Evolutionary conservation across 2,888 invertebrate species (phyloP), one percentile per base, ranked within the genome.

Genomic region (Acanthococcus lagerstroemiae): DNA sequence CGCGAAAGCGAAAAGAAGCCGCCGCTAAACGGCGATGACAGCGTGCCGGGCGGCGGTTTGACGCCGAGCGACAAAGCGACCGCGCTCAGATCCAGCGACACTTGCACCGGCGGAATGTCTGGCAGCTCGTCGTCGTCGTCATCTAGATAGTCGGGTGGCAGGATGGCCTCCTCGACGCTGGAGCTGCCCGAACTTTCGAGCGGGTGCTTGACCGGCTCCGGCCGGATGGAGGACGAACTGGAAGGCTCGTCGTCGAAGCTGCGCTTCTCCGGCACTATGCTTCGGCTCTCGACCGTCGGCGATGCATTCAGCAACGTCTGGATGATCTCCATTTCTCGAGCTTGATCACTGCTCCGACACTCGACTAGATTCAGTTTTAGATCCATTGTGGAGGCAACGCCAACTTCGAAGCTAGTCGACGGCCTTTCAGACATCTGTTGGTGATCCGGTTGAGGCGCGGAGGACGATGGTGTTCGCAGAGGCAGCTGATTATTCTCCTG

Each of bases 151-250:
- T 78, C 80, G 55, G 86, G 84, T 9, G 88, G 86, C 72, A 87
- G 83, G 81, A 88, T 85, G 5, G 86, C 87, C 74, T 91, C 90
- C 75, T 91, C 91, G 54, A 88, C 82, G 74, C 90, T 90, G 3
- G 90, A 90, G 69, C 89, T 90, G 44, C 88, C 89, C 58, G 89
- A 89, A 74, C 89, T 90, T 74, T 90, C 90, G 17, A 90, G 82
- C 22, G 89, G 85, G 74, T 90, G 90, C 44, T 68, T 57, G 12
- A 66, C 44, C 3, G 15, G 25, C 4, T 46, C 48, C 25, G 45
- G 50, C 12, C 46, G 37, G 6, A 61, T 37, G n/a, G 58, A 68
- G 26, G 45, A 55, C 2, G 72, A 72, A 46, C 72, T 72, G 0
- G 73, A 73, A 5, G 70, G 70, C 45, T 72, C 72, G 44, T 72